Conservation (phyloP, 2,113 vertebrate species). For the Felis chaus region DNA sequence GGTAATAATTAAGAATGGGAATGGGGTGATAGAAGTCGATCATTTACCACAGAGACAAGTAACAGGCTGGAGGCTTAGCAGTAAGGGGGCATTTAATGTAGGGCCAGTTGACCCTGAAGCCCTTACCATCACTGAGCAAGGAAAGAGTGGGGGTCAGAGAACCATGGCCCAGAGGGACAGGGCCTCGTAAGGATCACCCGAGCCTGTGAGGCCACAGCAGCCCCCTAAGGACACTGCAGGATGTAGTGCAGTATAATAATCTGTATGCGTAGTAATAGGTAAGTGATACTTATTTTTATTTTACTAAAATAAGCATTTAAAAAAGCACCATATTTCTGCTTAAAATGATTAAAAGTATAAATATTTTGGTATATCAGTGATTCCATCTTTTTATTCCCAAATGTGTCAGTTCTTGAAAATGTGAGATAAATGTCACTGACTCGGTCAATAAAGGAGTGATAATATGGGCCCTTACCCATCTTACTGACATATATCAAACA, state of each 20-base stretch:
- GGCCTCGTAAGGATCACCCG: no score
- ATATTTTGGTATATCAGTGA: background rate
- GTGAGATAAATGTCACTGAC: background rate
- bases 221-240: background rate
- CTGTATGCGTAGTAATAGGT: fast-evolving
- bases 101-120: background rate
- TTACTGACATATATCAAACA: background rate
- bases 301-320: background rate
- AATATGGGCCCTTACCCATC: background rate
- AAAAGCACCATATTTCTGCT: background rate
- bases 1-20: background rate
- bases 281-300: background rate
- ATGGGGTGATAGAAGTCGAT: background rate
- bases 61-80: background rate
- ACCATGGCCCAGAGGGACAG: background rate
- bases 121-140: background rate
- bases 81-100: background rate
- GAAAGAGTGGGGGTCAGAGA: background rate
- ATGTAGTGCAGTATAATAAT: background rate
- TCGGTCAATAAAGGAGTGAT: background rate
- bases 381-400: conserved; percentile 40
- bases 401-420: conserved; percentile 31
- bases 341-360: conserved; percentile 8
- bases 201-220: background rate
- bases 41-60: background rate